Evolutionary conservation across 2,113 vertebrate species (phyloP).

Genomic region (Grallaria varia): DNA sequence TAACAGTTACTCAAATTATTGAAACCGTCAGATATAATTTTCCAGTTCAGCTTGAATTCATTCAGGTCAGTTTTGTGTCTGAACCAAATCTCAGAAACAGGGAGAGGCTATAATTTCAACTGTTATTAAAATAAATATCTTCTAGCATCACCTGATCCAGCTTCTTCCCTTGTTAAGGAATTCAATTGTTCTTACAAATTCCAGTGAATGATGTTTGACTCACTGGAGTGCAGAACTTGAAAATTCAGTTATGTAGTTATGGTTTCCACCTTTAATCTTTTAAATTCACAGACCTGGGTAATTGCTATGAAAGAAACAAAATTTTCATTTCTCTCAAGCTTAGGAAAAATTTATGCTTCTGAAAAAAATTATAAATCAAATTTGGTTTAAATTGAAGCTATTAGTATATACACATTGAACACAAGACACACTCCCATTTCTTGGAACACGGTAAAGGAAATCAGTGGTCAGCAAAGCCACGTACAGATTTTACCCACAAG

Average conservation of each 20-base stretch:
- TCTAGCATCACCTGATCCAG: neutral
- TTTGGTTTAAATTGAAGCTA: neutral
- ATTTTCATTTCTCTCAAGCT: neutral
- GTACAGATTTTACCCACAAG: conserved; percentile 4
- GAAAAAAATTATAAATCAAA: neutral
- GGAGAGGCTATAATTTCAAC: neutral
- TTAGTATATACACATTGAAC: neutral
- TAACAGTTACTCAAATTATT: neutral
- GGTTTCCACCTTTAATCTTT: neutral
- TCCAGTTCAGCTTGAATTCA: neutral
- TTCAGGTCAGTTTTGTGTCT: neutral
- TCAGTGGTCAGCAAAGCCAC: neutral
- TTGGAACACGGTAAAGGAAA: neutral
- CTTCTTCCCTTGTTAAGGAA: neutral
- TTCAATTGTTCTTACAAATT: neutral
- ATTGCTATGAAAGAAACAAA: neutral
- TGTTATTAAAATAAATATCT: neutral
- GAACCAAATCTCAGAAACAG: neutral
- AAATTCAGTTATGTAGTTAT: neutral
- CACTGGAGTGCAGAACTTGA: neutral
- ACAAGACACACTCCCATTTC: neutral
- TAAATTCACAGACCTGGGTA: neutral
- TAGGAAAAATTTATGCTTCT: neutral
- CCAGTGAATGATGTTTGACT: neutral
- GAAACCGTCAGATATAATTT: neutral